Evolutionary conservation across 1,140 invertebrate species (phyloP).

Genomic region (Neocloeon triangulifer): DNA sequence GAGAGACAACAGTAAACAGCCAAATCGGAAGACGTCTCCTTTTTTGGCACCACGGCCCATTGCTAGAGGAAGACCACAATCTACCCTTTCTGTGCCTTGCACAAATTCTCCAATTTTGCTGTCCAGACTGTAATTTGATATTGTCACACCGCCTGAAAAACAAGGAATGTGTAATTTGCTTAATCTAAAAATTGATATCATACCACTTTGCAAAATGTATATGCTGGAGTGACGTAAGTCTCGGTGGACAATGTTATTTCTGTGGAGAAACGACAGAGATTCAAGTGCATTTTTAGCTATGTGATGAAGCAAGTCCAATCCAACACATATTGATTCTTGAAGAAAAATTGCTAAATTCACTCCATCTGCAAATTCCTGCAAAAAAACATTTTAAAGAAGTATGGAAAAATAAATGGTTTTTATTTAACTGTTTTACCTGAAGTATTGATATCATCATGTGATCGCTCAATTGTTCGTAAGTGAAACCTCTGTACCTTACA

Average conservation of each 20-base stretch:
- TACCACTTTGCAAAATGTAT: constrained; percentile 30
- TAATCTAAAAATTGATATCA: background rate
- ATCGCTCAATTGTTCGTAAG: constrained; percentile 29
- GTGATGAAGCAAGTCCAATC: constrained; percentile 31
- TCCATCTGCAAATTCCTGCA: constrained; percentile 37
- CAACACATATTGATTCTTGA: constrained; percentile 26
- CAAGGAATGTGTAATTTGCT: constrained; percentile 3
- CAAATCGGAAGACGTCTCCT: constrained; percentile 44
- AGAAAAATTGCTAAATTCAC: constrained; percentile 24
- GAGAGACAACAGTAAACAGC: constrained; percentile 30
- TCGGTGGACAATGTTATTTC: constrained; percentile 55
- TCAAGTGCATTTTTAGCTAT: constrained; percentile 37
- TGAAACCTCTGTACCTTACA: constrained; percentile 45
- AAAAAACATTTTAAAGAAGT: background rate
- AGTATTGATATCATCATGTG: constrained; percentile 30
- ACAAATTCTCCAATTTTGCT: constrained; percentile 31
- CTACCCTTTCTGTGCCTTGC: constrained; percentile 12
- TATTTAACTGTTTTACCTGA: constrained; percentile 17
- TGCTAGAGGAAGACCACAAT: constrained; percentile 21
- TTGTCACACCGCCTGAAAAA: constrained; percentile 21
- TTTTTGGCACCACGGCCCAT: constrained; percentile 41
- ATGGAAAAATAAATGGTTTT: background rate
- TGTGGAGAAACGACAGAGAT: constrained; percentile 45
- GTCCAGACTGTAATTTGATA: constrained; percentile 50
- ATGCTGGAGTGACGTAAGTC: constrained; percentile 40